Evolutionary conservation across 2,113 vertebrate genomes (phyloP), one percentile per base, ranked within the genome.

Genomic region (Bothrops jararaca): DNA sequence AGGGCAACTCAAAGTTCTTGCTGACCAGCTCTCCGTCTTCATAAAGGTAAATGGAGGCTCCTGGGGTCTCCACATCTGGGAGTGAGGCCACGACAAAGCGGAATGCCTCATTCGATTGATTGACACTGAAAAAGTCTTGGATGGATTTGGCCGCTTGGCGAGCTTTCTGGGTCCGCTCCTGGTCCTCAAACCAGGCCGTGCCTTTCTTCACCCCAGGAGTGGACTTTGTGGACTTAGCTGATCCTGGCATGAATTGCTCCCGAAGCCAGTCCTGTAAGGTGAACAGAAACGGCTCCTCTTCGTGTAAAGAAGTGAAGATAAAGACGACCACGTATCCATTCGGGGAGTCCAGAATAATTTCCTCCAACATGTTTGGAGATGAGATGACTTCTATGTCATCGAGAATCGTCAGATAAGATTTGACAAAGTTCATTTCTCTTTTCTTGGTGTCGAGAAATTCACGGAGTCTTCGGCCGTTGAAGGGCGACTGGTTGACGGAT

Each of bases 251-350:
- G 26, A 53, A 50, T 18, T 42, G 39, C 39, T 42, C 39, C 39
- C 2, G 39, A 42, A 42, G 39, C 39, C 39, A 42, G 39, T 52
- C 10, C 2, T 64, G 91, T 23, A 94, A 90, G n/a, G 86, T n/a
- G 56, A 56, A 92, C 20, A 96, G 56, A 50, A 94, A 93, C 1
- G 39, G 88, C 18, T 96, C 95, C 50, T 26, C 45, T 39, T 92
- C 58, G 4, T 88, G 22, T 23, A 96, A 45, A 34, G 91, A 95
- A 29, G 94, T 94, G 69, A 96, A 95, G 11, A 89, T 92, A 50
- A 95, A 96, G 45, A 52, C 93, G 42, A 95, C 88, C 8, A 94
- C 50, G 89, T 86, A 90, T 22, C 92, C 64, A 74, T 85, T 92
- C 5, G 52, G 9, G 8, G 50, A 12, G 50, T 95, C 56, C 3